These are phyloP conservation scores for Anoplolepis gracilipes DNA, from an alignment of 1,140 invertebrate species.

Conservation along the genomic window DNA sequence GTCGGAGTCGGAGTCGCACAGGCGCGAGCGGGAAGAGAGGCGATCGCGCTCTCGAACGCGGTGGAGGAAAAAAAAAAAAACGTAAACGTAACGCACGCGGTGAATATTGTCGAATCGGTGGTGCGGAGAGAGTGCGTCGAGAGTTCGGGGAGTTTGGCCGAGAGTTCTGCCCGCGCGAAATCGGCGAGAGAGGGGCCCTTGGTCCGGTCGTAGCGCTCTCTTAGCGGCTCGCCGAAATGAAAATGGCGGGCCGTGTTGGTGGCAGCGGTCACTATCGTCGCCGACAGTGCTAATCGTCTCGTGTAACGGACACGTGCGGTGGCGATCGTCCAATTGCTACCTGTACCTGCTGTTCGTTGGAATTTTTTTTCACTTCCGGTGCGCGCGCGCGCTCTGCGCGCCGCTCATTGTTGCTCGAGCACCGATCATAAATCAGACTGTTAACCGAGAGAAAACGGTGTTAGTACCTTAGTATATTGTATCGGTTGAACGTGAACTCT, in stretches of 20 bases:
- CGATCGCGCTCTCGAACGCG: background rate
- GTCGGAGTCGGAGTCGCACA: background rate
- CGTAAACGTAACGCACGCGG: background rate
- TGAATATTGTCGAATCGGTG: too few relatives aligned
- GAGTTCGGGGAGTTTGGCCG: background rate
- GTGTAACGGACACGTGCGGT: slow-evolving; percentile 68
- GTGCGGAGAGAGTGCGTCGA: background rate
- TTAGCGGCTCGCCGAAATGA: slow-evolving; percentile 74
- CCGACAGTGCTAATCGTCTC: slow-evolving; percentile 67
- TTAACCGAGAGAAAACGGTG: background rate
- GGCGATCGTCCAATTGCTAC: background rate
- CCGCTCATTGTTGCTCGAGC: background rate
- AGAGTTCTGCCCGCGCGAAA: background rate
- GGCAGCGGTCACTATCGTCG: slow-evolving; percentile 68
- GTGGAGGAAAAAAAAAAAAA: too few relatives aligned
- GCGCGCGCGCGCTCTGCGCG: background rate
- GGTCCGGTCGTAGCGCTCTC: slow-evolving; percentile 56
- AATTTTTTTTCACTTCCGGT: slow-evolving; percentile 39
- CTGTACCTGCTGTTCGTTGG: slow-evolving; percentile 7
- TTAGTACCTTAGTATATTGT: background rate
- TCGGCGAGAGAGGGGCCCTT: slow-evolving; percentile 28
- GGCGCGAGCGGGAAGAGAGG: background rate
- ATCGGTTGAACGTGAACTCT: background rate
- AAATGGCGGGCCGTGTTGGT: slow-evolving; percentile 84
- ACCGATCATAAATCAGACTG: background rate